Conservation (phyloP, 2,797 vertebrate species). For the Lepilemur septentrionalis region DNA sequence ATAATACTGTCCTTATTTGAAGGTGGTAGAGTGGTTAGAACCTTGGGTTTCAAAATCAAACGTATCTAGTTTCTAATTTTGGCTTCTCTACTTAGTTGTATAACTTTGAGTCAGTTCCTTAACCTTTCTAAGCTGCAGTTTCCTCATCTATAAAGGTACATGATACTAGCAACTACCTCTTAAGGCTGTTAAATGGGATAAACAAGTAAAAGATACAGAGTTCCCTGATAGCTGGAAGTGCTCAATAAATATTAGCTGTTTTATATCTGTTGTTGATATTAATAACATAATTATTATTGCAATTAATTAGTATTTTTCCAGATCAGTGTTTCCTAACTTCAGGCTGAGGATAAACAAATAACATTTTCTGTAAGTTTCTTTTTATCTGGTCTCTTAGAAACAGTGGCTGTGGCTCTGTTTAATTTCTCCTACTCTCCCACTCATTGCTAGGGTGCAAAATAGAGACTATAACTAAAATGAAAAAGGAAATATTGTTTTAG, state of each 20-base stretch:
- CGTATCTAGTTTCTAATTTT: not conserved
- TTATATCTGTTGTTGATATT: not conserved
- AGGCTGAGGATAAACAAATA: not conserved
- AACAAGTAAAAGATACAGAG: not conserved
- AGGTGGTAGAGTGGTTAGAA: not conserved
- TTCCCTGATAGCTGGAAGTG: not conserved
- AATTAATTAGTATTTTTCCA: not conserved
- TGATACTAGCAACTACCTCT: not conserved
- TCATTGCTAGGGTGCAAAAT: not conserved
- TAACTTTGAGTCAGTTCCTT: not conserved
- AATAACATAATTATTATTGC: not conserved
- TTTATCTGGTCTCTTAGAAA: not conserved
- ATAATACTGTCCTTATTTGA: not conserved
- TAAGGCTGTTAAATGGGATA: not conserved
- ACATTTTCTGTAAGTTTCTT: not conserved
- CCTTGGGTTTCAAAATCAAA: not conserved
- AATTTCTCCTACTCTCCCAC: not conserved
- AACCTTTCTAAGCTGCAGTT: not conserved
- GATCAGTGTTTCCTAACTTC: not conserved
- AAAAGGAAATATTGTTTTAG: not conserved
- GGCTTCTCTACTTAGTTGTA: not conserved
- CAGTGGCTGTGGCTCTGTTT: not conserved
- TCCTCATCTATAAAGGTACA: not conserved
- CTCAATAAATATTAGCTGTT: not conserved
- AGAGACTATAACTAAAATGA: not conserved